Conservation (phyloP, 2,888 invertebrate species). For the Bedellia somnulentella region DNA sequence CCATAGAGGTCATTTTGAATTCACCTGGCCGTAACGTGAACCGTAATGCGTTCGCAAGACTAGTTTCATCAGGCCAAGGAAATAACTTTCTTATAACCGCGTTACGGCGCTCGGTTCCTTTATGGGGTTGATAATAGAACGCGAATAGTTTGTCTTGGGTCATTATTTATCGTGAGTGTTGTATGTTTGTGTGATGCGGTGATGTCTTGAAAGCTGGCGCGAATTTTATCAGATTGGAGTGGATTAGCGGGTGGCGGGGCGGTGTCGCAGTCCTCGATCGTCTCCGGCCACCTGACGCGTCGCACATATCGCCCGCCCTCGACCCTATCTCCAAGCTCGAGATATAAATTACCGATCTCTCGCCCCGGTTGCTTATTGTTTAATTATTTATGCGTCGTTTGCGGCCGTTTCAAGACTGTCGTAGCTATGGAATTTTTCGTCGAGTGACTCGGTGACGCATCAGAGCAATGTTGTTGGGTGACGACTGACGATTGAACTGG, state of each 20-base stretch:
- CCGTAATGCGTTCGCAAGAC: slow-evolving; percentile 56
- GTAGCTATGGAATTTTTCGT: slow-evolving; percentile 41
- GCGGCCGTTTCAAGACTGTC: slow-evolving; percentile 37
- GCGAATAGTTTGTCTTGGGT: slow-evolving; percentile 17
- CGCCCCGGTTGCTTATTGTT: slow-evolving; percentile 55
- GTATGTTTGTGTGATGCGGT: slow-evolving; percentile 26
- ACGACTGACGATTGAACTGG: slow-evolving; percentile 39
- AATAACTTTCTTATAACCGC: slow-evolving; percentile 56
- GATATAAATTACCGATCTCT: slow-evolving; percentile 58
- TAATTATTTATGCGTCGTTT: slow-evolving; percentile 56
- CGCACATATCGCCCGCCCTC: slow-evolving; percentile 50
- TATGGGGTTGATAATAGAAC: neutral
- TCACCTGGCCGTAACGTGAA: slow-evolving; percentile 56
- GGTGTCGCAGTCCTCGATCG: slow-evolving; percentile 22
- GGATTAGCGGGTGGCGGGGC: slow-evolving; percentile 40
- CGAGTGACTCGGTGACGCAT: slow-evolving; percentile 10
- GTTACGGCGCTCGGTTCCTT: slow-evolving; percentile 11
- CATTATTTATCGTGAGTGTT: slow-evolving; percentile 48
- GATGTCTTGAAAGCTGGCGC: slow-evolving; percentile 59
- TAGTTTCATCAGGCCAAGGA: slow-evolving; percentile 59
- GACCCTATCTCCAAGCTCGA: slow-evolving; percentile 35
- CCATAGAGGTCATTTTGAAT: slow-evolving; percentile 61
- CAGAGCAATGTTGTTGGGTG: slow-evolving; percentile 25
- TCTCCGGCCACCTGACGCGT: slow-evolving; percentile 58
- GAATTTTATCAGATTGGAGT: slow-evolving; percentile 59